phyloP scores from a whole-genome alignment of 2,797 vertebrate species.

The Pelodytes ibericus region DNA sequence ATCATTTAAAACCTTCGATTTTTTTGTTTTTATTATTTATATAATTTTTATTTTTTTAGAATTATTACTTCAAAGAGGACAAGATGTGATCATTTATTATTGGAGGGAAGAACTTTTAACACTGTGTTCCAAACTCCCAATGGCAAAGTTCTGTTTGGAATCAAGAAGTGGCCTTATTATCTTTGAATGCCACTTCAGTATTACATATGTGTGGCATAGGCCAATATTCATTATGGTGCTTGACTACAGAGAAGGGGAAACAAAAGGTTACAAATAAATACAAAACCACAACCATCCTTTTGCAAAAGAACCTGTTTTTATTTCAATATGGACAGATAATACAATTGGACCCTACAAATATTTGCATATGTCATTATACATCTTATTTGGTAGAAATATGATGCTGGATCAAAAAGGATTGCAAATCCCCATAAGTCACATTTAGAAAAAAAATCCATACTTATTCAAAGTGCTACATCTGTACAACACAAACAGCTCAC shows the following conservation, averaged over 20 bases:
- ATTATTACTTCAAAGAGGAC: too few species aligned
- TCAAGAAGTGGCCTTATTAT: too few species aligned
- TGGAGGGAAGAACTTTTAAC: too few species aligned
- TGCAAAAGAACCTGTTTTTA: conserved; percentile 25
- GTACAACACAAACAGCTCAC: conserved; percentile 27
- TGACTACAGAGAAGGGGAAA: too few species aligned
- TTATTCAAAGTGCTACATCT: conserved; percentile 36
- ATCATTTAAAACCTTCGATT: too few species aligned
- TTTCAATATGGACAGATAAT: background rate
- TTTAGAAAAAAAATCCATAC: conserved; percentile 35
- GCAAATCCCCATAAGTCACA: conserved; percentile 29
- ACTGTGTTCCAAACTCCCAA: too few species aligned
- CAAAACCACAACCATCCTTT: background rate
- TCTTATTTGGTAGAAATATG: conserved; percentile 34
- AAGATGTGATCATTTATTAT: too few species aligned
- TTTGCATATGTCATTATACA: conserved; percentile 5
- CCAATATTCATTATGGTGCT: too few species aligned
- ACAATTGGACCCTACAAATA: conserved; percentile 35
- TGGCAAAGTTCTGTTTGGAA: background rate
- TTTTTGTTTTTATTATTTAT: too few species aligned
- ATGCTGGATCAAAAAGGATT: conserved; percentile 43
- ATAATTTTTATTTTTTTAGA: too few species aligned
- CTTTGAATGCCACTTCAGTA: too few species aligned
- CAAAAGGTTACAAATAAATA: background rate
- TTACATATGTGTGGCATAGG: too few species aligned